Evolutionary conservation across 2,888 invertebrate genomes (phyloP).

Genomic region (Sturmia bella): DNA sequence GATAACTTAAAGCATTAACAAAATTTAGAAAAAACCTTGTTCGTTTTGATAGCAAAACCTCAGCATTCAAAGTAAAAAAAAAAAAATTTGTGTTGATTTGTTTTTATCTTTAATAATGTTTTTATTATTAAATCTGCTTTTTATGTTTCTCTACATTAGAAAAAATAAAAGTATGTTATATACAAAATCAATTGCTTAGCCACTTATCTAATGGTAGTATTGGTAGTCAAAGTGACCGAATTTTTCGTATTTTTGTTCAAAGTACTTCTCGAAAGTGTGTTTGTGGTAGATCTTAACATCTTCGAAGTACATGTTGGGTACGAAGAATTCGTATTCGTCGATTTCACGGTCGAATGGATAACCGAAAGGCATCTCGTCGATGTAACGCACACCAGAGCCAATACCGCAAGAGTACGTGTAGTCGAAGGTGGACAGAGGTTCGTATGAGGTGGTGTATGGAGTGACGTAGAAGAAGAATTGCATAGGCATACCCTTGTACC

Average conservation of each 20-base stretch:
- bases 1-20: too few relatives aligned
- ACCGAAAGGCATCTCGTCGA: constrained; percentile 85
- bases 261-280: constrained; percentile 75
- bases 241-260: constrained; percentile 70
- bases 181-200: neutral
- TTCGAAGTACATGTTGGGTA: constrained; percentile 85
- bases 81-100: too few relatives aligned
- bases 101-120: too few relatives aligned
- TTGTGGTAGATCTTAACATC: constrained; percentile 81
- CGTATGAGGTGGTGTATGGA: constrained; percentile 79
- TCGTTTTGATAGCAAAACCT: too few relatives aligned
- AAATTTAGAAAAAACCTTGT: too few relatives aligned
- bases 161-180: neutral
- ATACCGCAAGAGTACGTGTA: constrained; percentile 82
- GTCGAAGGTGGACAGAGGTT: constrained; percentile 82
- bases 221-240: constrained; percentile 62
- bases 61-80: too few relatives aligned
- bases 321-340: constrained; percentile 82
- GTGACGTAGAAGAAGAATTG: constrained; percentile 85
- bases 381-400: constrained; percentile 82
- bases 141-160: neutral
- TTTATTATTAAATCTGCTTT: too few relatives aligned
- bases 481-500: constrained; percentile 85
- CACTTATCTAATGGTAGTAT: constrained; percentile 43
- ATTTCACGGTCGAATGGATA: constrained; percentile 89